Evolutionary conservation across 2,888 invertebrate genomes (phyloP), one percentile per base, ranked within the genome.

Genomic region (Scelioninae gen. 1): DNA sequence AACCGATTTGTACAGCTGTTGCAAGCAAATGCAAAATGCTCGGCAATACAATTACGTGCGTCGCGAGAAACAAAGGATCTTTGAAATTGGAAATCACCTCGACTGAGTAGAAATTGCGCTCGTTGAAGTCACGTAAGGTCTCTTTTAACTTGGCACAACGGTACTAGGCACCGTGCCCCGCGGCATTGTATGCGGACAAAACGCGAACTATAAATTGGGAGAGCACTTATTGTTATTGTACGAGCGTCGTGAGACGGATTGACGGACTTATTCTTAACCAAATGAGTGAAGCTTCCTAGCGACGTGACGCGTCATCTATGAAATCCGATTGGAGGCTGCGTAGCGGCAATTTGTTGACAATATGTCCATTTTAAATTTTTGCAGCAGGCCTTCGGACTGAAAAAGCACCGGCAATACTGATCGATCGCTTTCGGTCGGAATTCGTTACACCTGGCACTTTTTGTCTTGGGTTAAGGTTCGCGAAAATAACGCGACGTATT

Each of bases 191-290:
- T 51, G 58, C 56, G 60, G 60, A 85, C 82, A 87, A 88, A 88
- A 83, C 68, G 68, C 72, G 62, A 68, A 56, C 77, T 78, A 81
- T 74, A 84, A 87, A 87, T 86, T 84, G 85, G 86, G 83, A 86
- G 86, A 81, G 78, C 69, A 75, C 80, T 86, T 86, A 87, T 88
- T 87, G 87, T 86, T 85, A 83, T 78, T 81, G 71, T 60, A 76
- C 65, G 71, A 65, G 84, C 84, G 80, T 77, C 74, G 66, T 74
- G 85, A 83, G 85, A 86, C 86, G 84, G 87, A 87, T 88, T 86
- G 87, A 88, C 88, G 87, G 71, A 85, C 87, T 87, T 88, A 88
- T 89, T 90, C 86, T 90, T 87, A 89, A 86, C 83, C 87, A 89
- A 90, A 90, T 88, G 88, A 88, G 86, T 83, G 82, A 68, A 56